Percentiles rank a stretch among this genome's conserved stretches.
Conservation (phyloP, 2,888 invertebrate species). For the Leucophora obtusa region DNA sequence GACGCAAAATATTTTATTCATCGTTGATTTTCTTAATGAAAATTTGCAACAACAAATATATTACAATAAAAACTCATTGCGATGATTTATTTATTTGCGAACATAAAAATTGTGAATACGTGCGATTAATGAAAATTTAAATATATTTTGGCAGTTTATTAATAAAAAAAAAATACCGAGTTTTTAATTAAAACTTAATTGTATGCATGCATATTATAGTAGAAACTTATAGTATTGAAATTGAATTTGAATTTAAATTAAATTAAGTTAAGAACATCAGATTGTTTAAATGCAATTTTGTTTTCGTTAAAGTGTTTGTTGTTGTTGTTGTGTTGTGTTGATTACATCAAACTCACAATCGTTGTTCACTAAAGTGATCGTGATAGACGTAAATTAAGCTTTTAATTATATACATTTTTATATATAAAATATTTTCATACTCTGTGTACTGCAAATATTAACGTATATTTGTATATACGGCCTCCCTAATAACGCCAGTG, state of each 20-base stretch:
- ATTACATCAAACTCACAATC: slow-evolving; percentile 12
- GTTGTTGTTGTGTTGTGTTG: background rate
- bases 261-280: background rate
- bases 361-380: slow-evolving; percentile 23
- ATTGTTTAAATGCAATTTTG: background rate
- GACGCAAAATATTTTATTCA: slow-evolving; percentile 3
- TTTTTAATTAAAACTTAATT: background rate
- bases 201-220: background rate
- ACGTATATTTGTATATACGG: slow-evolving; percentile 13
- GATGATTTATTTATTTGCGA: slow-evolving; percentile 26
- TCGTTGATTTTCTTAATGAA: slow-evolving; percentile 8
- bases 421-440: background rate
- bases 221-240: background rate
- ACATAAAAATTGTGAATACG: slow-evolving; percentile 20
- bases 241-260: background rate
- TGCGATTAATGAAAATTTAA: slow-evolving; percentile 37
- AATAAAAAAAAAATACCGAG: slow-evolving; percentile 29
- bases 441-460: slow-evolving; percentile 37
- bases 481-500: slow-evolving; percentile 56
- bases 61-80: background rate
- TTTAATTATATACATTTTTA: slow-evolving; percentile 48
- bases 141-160: slow-evolving; percentile 48
- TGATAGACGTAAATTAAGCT: slow-evolving; percentile 55
- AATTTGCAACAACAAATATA: no score
- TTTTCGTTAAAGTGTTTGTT: slow-evolving; percentile 1